Base-by-base conservation (phyloP, 2,797 vertebrate genomes). In the Antrozous pallidus region DNA sequence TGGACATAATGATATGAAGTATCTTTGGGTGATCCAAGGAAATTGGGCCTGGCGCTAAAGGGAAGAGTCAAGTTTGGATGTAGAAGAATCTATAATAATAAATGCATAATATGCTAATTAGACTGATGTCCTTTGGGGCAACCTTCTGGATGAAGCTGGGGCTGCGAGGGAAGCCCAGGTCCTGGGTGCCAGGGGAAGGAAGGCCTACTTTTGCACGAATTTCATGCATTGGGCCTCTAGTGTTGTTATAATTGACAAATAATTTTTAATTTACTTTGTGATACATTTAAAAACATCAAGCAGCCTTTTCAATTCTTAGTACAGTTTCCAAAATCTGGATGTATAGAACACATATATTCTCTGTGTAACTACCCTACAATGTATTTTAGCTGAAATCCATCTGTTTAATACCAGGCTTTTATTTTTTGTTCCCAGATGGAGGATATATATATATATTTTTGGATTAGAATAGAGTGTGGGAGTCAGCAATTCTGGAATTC, bases 401-500 rank as follows among this genome's bases (percentile, higher is more conserved):
- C 77, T 85, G 2, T 74, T 78, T 88, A 91, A 70, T 22, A 58
- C 31, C 11, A 78, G 26, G 5, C 22, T 77, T 8, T 65, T 33
- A 13, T 38, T 77, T 93, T 90, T 73, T 80, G 22, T 95, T 83
- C 70, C 74, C 71, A 88, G 2, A 12, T 42, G 49, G 69, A 82
- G 56, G 28, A 10, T 51, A 45, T 45, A 45, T 51, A 42, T 42
- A 8, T 42, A 42, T 42, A 42, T 20, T 94, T 95, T 54, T 42
- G 2, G 31, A 79, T 63, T 61, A 84, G n/a, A 63, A 26, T 28
- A 79, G 20, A 10, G 16, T 47, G 3, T 18, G 42, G 40, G 69
- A 8, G 38, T 70, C 80, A 36, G 14, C 63, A 54, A 65, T 88
- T 93, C 40, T 95, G 79, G 74, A 90, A 86, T 78, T 92, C 63